phyloP scores from a whole-genome alignment of 1,140 invertebrate genomes.

The Trachymyrmex cornetzi region DNA sequence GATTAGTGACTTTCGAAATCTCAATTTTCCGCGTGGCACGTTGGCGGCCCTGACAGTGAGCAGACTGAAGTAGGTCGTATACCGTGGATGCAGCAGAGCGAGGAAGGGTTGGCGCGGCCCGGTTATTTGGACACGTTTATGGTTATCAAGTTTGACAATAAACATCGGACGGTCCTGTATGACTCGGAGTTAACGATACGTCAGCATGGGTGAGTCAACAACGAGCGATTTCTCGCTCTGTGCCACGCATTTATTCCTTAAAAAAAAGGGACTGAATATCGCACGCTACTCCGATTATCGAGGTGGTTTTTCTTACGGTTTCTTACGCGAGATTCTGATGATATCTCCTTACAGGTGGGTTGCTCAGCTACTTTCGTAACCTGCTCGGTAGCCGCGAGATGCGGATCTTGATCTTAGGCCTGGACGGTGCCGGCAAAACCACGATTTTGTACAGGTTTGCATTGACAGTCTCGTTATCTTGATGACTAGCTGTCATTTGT shows the following conservation, averaged over 20 bases:
- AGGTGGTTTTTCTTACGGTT: neutral
- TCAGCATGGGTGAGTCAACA: constrained; percentile 80
- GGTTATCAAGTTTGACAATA: constrained; percentile 75
- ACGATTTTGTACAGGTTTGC: constrained; percentile 97
- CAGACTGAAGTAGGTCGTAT: constrained; percentile 62
- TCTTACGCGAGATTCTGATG: neutral
- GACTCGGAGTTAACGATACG: constrained; percentile 76
- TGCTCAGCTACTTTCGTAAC: constrained; percentile 98
- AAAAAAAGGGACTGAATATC: neutral
- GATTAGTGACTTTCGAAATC: neutral
- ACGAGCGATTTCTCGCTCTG: constrained; percentile 22
- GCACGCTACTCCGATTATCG: neutral
- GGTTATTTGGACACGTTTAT: constrained; percentile 64
- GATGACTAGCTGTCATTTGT: constrained; percentile 54
- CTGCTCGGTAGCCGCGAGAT: constrained; percentile 98
- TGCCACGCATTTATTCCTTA: neutral
- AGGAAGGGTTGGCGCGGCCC: constrained; percentile 69
- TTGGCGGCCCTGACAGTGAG: constrained; percentile 39
- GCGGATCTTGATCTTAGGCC: constrained; percentile 98
- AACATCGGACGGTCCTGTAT: constrained; percentile 71
- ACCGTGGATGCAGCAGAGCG: constrained; percentile 29
- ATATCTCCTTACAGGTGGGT: constrained; percentile 91
- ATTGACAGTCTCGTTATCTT: constrained; percentile 56
- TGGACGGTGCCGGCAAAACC: constrained; percentile 99
- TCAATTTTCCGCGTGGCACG: neutral